A percentile compares a stretch with the other conserved stretches of the same genome.
These are phyloP conservation scores for Ctenomys sociabilis DNA, from an alignment of 2,113 vertebrate genomes.

Conservation along the genomic window DNA sequence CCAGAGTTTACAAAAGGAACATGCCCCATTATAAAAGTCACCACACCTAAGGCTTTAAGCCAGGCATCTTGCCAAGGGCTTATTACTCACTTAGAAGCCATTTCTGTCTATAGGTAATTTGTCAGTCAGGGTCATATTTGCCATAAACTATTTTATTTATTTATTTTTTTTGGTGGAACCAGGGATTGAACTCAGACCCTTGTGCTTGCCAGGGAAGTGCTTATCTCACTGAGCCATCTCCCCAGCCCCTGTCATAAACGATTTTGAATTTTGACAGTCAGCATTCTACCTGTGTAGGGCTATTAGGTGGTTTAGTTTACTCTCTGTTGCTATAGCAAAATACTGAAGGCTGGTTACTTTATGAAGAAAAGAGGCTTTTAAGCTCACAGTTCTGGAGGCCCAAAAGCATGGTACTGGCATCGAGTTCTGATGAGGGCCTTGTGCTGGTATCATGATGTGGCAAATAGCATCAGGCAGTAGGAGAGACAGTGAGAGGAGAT, in stretches of 20 bases:
- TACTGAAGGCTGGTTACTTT: neutral
- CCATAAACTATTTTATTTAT: neutral
- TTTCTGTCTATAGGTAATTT: neutral
- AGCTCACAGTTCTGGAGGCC: neutral
- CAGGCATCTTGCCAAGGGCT: accelerated
- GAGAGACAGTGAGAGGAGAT: neutral
- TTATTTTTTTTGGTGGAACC: too few relatives aligned
- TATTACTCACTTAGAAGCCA: neutral
- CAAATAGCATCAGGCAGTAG: neutral
- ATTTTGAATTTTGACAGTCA: neutral
- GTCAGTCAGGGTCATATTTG: neutral
- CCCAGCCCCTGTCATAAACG: neutral
- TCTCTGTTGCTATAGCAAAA: neutral
- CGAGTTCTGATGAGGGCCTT: neutral
- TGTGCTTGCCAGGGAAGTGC: too few relatives aligned
- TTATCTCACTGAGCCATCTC: too few relatives aligned
- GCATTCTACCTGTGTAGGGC: neutral
- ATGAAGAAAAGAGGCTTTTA: neutral
- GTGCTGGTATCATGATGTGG: neutral
- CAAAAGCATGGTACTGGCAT: neutral
- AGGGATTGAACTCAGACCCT: too few relatives aligned
- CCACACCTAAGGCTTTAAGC: neutral
- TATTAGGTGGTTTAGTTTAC: neutral
- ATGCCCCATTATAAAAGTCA: neutral
- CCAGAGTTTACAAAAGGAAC: neutral